Evolutionary conservation across 1,140 invertebrate genomes (phyloP).

Genomic region (Drosophila repletoides): DNA sequence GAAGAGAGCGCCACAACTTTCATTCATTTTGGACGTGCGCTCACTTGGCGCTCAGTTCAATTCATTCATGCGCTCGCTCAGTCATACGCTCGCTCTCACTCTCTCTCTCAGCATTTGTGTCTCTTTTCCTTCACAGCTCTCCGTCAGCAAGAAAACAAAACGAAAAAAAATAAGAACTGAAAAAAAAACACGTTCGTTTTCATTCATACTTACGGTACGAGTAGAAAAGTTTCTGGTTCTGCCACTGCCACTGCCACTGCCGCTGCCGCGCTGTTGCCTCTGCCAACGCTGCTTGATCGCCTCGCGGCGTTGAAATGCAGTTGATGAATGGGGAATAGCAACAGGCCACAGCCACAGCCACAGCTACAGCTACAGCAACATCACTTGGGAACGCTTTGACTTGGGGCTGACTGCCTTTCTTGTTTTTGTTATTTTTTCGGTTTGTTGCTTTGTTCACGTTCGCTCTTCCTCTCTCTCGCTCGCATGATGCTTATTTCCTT

Average conservation of each 20-base stretch:
- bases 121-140: too few relatives aligned
- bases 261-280: conserved; percentile 1
- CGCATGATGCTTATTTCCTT: conserved; percentile 75
- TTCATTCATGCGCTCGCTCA: conserved; percentile 52
- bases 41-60: conserved; percentile 47
- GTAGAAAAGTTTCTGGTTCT: conserved; percentile 66
- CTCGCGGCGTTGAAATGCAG: conserved; percentile 75
- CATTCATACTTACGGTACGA: conserved; percentile 66
- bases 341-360: conserved; percentile 11
- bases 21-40: conserved; percentile 60
- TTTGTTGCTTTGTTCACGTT: conserved; percentile 41
- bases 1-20: conserved; percentile 61
- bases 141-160: conserved; percentile 18
- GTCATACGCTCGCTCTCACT: too few relatives aligned
- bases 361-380: conserved; percentile 14
- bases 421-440: conserved; percentile 37
- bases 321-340: conserved; percentile 73
- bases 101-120: conserved; percentile 24
- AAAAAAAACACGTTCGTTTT: conserved; percentile 74
- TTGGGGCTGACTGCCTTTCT: conserved; percentile 42
- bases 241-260: too few relatives aligned
- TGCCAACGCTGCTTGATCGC: conserved; percentile 40
- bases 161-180: background rate
- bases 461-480: conserved; percentile 18
- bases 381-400: conserved; percentile 13